Percentiles rank a stretch among this genome's conserved stretches.
These are phyloP conservation scores for Perca schrenkii DNA, from an alignment of 2,113 vertebrate species.

Conservation along the genomic window DNA sequence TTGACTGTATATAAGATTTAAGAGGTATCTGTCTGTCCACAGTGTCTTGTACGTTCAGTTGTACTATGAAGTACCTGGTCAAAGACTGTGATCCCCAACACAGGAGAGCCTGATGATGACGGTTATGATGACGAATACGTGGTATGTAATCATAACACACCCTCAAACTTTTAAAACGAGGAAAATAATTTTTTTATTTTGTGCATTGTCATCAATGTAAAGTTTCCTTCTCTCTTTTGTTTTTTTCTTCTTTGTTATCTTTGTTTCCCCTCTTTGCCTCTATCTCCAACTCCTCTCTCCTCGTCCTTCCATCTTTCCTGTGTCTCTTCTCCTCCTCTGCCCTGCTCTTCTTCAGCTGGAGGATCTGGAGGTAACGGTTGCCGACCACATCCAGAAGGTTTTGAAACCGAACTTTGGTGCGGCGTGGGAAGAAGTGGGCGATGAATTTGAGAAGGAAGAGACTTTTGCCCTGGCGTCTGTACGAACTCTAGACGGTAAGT, in stretches of 20 bases:
- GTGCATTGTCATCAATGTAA: neutral
- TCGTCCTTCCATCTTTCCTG: fast-evolving
- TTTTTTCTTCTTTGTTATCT: neutral
- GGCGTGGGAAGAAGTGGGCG: conserved; percentile 97
- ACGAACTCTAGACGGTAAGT: conserved; percentile 92
- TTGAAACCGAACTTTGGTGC: conserved; percentile 95
- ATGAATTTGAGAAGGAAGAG: conserved; percentile 96
- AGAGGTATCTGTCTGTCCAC: conserved; percentile 6
- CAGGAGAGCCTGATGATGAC: conserved; percentile 93
- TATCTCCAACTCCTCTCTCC: neutral
- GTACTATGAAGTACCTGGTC: conserved; percentile 96
- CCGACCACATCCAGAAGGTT: conserved; percentile 97
- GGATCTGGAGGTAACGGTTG: conserved; percentile 93
- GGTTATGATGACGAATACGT: conserved; percentile 98
- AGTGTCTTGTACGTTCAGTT: conserved; percentile 96
- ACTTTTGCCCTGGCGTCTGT: conserved; percentile 95
- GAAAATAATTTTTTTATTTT: neutral
- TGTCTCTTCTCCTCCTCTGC: neutral
- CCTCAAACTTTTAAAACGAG: neutral
- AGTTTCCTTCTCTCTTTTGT: neutral
- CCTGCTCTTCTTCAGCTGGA: conserved; percentile 85
- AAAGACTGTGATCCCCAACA: conserved; percentile 96
- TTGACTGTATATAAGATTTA: neutral
- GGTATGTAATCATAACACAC: conserved; percentile 81
- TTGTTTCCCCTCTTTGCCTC: too few relatives aligned